A percentile compares a stretch with the other conserved stretches of the same genome.
Conservation (phyloP, 2,113 vertebrate species). For the Macaca mulatta region DNA sequence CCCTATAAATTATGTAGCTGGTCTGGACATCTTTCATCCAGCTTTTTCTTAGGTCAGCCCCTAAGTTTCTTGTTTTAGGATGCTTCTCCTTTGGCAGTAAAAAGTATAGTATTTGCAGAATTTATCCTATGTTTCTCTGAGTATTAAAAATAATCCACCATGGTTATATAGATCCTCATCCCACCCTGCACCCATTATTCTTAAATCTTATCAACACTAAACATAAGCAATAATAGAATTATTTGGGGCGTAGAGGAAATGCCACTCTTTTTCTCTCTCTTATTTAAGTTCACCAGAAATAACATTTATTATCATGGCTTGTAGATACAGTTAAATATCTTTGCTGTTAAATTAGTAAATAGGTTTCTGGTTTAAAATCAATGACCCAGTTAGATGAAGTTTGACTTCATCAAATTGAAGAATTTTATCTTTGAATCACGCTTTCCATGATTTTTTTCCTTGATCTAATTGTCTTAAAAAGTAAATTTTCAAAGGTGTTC, state of each 20-base stretch:
- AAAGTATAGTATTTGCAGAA: background rate
- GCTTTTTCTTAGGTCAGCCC: background rate
- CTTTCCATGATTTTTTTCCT: background rate
- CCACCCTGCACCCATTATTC: background rate
- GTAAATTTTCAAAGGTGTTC: background rate
- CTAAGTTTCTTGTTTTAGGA: background rate
- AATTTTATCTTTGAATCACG: background rate
- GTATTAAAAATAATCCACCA: constrained; percentile 16
- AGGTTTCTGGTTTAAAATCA: constrained; percentile 8
- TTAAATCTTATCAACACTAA: background rate
- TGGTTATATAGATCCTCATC: background rate
- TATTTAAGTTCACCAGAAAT: constrained; percentile 28
- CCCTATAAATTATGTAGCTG: background rate
- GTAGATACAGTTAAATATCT: background rate
- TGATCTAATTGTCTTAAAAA: background rate
- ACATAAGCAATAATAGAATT: background rate
- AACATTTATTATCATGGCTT: constrained; percentile 4
- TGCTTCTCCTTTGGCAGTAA: background rate
- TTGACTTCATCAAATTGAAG: constrained; percentile 1
- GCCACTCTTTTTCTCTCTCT: background rate
- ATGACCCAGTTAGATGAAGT: constrained; percentile 12
- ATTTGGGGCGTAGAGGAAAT: background rate
- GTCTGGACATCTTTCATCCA: background rate
- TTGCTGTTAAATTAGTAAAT: background rate
- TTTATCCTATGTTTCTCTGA: background rate